phyloP scores from a whole-genome alignment of 2,797 vertebrate species.

The Hirundo rustica region DNA sequence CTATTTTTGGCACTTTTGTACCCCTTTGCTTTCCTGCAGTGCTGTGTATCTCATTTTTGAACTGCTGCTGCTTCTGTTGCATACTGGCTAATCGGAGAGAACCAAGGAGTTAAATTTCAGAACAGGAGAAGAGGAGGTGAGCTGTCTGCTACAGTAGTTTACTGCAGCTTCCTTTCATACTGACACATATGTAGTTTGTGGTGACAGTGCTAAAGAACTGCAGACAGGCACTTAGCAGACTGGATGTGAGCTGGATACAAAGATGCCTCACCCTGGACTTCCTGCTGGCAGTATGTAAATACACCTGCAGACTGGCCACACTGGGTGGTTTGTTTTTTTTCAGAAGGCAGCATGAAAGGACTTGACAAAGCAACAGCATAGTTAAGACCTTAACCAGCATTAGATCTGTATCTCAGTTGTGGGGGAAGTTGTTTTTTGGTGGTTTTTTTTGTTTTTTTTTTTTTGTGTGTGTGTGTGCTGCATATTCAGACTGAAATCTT shows the following conservation, averaged over 20 bases:
- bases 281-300: conserved; percentile 82
- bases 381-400: conserved; percentile 65
- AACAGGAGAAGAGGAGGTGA: conserved; percentile 72
- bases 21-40: conserved; percentile 39
- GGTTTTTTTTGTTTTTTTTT: too few species aligned
- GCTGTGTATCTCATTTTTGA: conserved; percentile 12
- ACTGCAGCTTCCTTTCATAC: conserved; percentile 73
- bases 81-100: conserved; percentile 41
- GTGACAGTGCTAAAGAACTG: conserved; percentile 75
- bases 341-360: conserved; percentile 68
- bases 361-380: conserved; percentile 71
- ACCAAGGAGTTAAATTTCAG: conserved; percentile 68
- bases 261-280: conserved; percentile 75
- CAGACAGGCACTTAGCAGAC: conserved; percentile 79
- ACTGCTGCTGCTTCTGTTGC: conserved; percentile 44
- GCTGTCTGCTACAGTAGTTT: conserved; percentile 66
- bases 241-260: conserved; percentile 79
- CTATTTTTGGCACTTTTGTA: conserved; percentile 53
- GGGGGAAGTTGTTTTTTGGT: conserved; percentile 55
- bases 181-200: conserved; percentile 76
- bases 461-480: background rate
- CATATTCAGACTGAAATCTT: conserved; percentile 71
- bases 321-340: conserved; percentile 44
- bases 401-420: conserved; percentile 45
- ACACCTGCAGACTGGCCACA: conserved; percentile 79